Base-by-base conservation (phyloP, 2,797 vertebrate species). In the Sebastiscus albofasciatus region DNA sequence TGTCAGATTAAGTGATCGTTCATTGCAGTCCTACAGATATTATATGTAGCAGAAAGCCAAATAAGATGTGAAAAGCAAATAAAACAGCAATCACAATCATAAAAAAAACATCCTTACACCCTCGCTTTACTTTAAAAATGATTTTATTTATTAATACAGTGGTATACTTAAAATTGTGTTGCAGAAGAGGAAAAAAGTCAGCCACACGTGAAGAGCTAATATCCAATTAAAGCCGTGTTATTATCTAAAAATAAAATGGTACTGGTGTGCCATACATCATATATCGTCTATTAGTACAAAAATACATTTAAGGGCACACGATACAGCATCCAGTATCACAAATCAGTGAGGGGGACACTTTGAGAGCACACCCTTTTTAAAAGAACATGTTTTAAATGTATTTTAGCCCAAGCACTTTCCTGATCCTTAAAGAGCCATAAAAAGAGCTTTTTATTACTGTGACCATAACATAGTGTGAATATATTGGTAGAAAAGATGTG, bases 201-300 rank as follows among this genome's bases (percentile, higher is more conserved):
- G 97, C 96, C 97, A 98, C 96, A 97, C 95, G 96, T 98, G 96
- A 96, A 97, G 96, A 96, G 95, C 96, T 97, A 97, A 95, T 96
- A 96, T 97, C 94, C 94, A 96, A 96, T 97, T 96, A 97, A 98
- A 97, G 97, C 97, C 90, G 96, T 98, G 97, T 96, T 98, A 97
- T 42, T 96, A 96, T 97, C 96, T 98, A 97, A 97, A 97, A 97
- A 96, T 96, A 92, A 97, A 96, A 96, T 94, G 95, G 96, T 97
- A 97, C 96, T 96, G 94, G 96, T 98, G 98, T 98, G 98, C 97
- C 98, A 86, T 97, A 97, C 96, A 75, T 97, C 96, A 98, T 98
- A 99, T 97, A 97, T 97, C 87, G 97, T 99, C 97, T 99, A 99
- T 99, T 99, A 99, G 98, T 99, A 99, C 97, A 99, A 99, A 99